Conservation (phyloP, 2,113 vertebrate genomes). For the Pangasianodon hypophthalmus region DNA sequence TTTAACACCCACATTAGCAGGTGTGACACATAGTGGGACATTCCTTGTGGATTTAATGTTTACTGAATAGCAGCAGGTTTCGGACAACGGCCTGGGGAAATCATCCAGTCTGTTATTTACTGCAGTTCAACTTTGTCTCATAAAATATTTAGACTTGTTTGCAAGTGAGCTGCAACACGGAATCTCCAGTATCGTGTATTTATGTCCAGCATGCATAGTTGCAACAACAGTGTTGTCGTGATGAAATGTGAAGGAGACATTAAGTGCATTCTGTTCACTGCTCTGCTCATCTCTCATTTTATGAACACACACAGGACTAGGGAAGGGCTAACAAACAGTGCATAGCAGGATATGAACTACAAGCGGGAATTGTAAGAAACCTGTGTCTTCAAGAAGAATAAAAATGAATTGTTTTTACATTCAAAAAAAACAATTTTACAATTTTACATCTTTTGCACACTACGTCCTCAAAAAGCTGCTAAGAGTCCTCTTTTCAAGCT, state of each 20-base stretch:
- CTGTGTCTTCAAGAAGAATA: background rate
- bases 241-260: constrained; percentile 72
- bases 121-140: constrained; percentile 61
- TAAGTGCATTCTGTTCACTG: constrained; percentile 51
- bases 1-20: background rate
- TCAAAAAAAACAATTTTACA: too few species aligned
- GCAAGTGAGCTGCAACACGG: constrained; percentile 59
- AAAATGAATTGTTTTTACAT: background rate
- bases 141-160: constrained; percentile 70
- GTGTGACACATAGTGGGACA: constrained; percentile 24
- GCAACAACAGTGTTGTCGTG: constrained; percentile 54
- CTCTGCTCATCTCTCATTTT: constrained; percentile 44
- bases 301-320: constrained; percentile 47
- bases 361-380: background rate
- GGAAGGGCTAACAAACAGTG: background rate
- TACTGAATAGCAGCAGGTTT: constrained; percentile 35
- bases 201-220: constrained; percentile 54
- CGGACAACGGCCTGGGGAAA: constrained; percentile 46
- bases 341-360: background rate
- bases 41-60: constrained; percentile 50
- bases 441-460: too few species aligned
- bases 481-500: too few species aligned
- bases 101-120: constrained; percentile 37
- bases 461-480: too few species aligned
- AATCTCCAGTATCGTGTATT: constrained; percentile 67